Conservation (phyloP, 2,888 invertebrate species). For the Philereme transversata region DNA sequence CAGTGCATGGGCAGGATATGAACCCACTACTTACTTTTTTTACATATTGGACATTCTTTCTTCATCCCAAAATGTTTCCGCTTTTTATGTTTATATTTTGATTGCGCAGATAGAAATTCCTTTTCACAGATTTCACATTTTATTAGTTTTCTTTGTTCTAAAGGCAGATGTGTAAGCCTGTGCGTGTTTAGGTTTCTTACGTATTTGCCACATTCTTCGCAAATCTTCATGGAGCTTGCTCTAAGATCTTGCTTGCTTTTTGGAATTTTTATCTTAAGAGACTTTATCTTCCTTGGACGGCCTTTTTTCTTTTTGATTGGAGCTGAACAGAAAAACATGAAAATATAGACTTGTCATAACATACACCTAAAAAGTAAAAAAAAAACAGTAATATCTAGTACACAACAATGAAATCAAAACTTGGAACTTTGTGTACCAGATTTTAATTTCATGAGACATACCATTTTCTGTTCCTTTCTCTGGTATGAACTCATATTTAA, state of each 20-base stretch:
- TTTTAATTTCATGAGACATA: constrained; percentile 22
- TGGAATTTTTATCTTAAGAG: constrained; percentile 13
- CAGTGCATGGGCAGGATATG: too few relatives aligned
- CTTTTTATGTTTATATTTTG: constrained; percentile 59
- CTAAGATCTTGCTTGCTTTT: constrained; percentile 23
- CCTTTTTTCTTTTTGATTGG: constrained; percentile 41
- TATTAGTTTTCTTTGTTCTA: constrained; percentile 42
- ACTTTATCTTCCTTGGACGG: constrained; percentile 40
- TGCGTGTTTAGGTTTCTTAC: constrained; percentile 63
- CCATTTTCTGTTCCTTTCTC: constrained; percentile 55
- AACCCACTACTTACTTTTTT: constrained; percentile 57
- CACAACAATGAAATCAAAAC: too few relatives aligned
- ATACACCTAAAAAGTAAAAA: too few relatives aligned
- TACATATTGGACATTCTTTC: constrained; percentile 65
- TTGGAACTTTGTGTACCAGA: too few relatives aligned
- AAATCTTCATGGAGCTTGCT: constrained; percentile 46
- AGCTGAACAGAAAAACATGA: constrained; percentile 34
- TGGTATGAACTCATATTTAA: constrained; percentile 56
- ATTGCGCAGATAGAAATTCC: constrained; percentile 51
- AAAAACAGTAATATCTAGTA: too few relatives aligned
- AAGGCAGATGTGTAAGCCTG: constrained; percentile 50
- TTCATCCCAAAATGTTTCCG: constrained; percentile 66
- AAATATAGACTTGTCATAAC: neutral
- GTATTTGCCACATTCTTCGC: constrained; percentile 68
- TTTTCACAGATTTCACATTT: constrained; percentile 65